Conservation (phyloP, 1,140 invertebrate species). For the Lepidurus packardi region DNA sequence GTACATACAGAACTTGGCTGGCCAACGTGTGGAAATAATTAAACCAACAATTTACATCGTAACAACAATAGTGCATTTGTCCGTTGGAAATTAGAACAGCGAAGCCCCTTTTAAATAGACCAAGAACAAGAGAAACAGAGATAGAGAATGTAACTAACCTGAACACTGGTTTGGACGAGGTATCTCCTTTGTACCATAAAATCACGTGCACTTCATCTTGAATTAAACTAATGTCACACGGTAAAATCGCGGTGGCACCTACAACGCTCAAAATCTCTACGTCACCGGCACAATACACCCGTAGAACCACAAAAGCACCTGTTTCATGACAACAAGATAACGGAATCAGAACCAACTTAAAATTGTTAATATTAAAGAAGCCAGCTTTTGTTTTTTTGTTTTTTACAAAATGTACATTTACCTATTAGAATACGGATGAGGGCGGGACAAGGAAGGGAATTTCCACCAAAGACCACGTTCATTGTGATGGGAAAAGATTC, state of each 20-base stretch:
- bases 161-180: conserved; percentile 1
- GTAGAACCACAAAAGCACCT: neutral
- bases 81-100: too few species aligned
- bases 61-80: too few species aligned
- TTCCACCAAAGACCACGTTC: neutral
- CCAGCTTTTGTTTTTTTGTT: neutral
- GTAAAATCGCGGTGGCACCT: neutral
- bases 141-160: neutral
- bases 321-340: neutral
- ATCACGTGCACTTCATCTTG: conserved; percentile 21
- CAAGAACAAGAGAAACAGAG: neutral
- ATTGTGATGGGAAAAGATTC: neutral
- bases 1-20: too few species aligned
- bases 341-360: neutral
- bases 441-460: neutral
- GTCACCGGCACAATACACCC: neutral
- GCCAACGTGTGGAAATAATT: too few species aligned
- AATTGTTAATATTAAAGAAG: neutral
- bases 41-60: too few species aligned
- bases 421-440: neutral
- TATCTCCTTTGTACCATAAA: conserved; percentile 13
- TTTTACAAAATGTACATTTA: neutral
- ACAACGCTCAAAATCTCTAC: conserved; percentile 4
- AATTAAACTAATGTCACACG: neutral
- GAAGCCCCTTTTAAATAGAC: too few species aligned